Percentiles rank a stretch among this genome's conserved stretches.
Conservation (phyloP, 2,888 invertebrate genomes). For the Drosophila borealis region DNA sequence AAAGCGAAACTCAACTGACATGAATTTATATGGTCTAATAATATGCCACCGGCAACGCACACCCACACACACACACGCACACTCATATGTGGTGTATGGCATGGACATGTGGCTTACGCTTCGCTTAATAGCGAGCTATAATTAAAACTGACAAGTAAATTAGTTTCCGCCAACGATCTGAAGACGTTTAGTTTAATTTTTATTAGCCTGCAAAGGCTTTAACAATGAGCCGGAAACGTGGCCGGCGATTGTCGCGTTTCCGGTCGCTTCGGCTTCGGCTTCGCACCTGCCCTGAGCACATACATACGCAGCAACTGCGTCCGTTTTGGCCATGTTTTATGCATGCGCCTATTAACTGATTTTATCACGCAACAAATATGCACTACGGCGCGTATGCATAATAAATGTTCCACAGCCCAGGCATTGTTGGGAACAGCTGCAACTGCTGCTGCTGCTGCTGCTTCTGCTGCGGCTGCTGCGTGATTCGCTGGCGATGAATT, state of each 20-base stretch:
- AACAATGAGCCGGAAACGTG: constrained; percentile 37
- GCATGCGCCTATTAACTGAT: constrained; percentile 76
- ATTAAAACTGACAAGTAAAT: constrained; percentile 80
- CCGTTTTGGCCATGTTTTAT: constrained; percentile 67
- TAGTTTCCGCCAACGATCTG: constrained; percentile 58
- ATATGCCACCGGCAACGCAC: constrained; percentile 64
- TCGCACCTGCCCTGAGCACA: constrained; percentile 52
- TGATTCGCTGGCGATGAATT: constrained; percentile 29
- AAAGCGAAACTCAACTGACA: constrained; percentile 77
- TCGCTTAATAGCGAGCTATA: constrained; percentile 67
- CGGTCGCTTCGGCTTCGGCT: constrained; percentile 14
- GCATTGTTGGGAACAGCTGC: constrained; percentile 53
- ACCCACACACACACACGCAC: constrained; percentile 8
- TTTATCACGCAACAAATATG: constrained; percentile 81
- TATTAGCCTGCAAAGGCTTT: constrained; percentile 34
- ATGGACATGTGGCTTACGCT: constrained; percentile 51
- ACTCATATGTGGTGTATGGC: not conserved
- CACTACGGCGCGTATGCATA: constrained; percentile 78
- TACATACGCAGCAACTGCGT: not conserved
- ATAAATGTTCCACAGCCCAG: constrained; percentile 58
- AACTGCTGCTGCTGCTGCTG: constrained; percentile 25
- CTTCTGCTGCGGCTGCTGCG: constrained; percentile 5
- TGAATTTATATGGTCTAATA: constrained; percentile 80
- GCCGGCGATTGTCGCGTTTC: constrained; percentile 19
- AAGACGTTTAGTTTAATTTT: constrained; percentile 61